Evolutionary conservation across 2,888 invertebrate species (phyloP), one percentile per base, ranked within the genome.

Genomic region (Schizaphis graminum): DNA sequence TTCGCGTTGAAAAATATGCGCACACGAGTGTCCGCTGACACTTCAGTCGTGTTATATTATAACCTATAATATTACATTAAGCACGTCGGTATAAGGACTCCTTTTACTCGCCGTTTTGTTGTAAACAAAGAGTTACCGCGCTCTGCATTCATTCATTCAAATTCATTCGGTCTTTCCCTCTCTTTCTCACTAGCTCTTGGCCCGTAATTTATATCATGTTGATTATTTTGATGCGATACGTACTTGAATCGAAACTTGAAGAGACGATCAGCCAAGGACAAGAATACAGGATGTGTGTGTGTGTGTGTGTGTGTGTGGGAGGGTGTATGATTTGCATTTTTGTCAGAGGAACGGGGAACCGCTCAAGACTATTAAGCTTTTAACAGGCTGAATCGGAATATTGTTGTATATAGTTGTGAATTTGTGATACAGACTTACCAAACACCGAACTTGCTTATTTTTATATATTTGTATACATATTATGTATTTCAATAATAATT

Each of bases 131-230:
- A 24, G 21, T 77, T 77, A 77, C 21, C 61, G 13, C n/a, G 16
- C n/a, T n/a, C n/a, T 2, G 7, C n/a, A 16, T n/a, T n/a, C n/a
- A n/a, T 13, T 13, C 57, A 57, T 26, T 57, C 61, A 0, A n/a
- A n/a, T 28, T 5, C 67, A 0, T 0, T 57, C 28, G 0, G 0
- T 67, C 67, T 13, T 5, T n/a, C n/a, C 10, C 26, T 26, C 3
- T 67, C n/a, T n/a, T 5, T 67, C 13, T 67, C n/a, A 13, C 16
- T 67, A 21, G 53, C n/a, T 35, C n/a, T 67, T 5, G 5, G 16
- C 21, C n/a, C n/a, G 16, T n/a, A 7, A 16, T 67, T 35, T 35
- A 35, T 67, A 67, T 35, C 8, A 77, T 21, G n/a, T 16, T 67
- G 35, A 67, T 67, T n/a, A 16, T 16, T 67, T 67, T 0, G 2